Evolutionary conservation across 2,888 invertebrate species (phyloP), one percentile per base, ranked within the genome.

Genomic region (Anthoptus insignis): DNA sequence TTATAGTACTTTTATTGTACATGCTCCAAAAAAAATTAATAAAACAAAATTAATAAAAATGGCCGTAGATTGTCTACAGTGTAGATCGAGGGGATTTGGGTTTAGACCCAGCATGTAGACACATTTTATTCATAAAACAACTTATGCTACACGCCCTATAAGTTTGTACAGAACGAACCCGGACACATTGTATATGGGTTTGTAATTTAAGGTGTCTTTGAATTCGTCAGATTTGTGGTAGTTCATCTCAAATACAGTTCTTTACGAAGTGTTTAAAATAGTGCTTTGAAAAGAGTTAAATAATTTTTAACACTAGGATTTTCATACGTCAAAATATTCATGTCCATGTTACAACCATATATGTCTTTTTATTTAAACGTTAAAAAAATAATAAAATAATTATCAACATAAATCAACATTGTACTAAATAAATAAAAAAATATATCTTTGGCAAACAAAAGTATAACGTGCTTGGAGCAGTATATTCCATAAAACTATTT

Each of bases 371-470:
- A n/a, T n/a, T n/a, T n/a, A n/a, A n/a, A n/a, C n/a, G n/a, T n/a
- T n/a, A n/a, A n/a, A n/a, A n/a, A n/a, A n/a, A n/a, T n/a, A 42
- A 19, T 19, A 42, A 29, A 45, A 32, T 29, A 45, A 58, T 49
- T 22, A 34, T 34, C 9, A 32, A 42, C 14, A 42, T 32, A 29
- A 52, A 27, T 29, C 11, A 24, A 16, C n/a, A 29, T 8, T n/a
- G n/a, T 9, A 42, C 19, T 42, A 60, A 29, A 59, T 52, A 60
- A 52, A 53, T 27, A 53, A 42, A 52, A 42, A 52, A 52, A n/a
- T 39, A 52, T 49, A 5, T 60, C 60, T 60, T 60, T 60, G 60
- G 53, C 32, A 53, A 53, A 53, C 19, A 34, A 34, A 32, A 47
- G 29, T 47, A 32, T 29, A 29, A 14, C 22, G 22, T 50, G 59